Evolutionary conservation across 92 coral and sea anemone species (phyloP).

Genomic region (Phymanthus crucifer): DNA sequence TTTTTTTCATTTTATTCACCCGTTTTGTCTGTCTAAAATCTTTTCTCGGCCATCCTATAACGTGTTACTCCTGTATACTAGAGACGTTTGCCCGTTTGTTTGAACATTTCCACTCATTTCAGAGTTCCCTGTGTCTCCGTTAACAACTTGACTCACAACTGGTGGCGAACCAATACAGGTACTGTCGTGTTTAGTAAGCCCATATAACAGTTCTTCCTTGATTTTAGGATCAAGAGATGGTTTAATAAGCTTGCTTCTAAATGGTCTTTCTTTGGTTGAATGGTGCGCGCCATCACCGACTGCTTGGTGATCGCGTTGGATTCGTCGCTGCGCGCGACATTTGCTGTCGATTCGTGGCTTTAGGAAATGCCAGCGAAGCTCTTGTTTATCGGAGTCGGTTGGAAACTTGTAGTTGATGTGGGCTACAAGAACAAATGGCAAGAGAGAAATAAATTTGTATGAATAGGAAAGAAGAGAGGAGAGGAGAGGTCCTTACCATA

Average conservation of each 20-base stretch:
- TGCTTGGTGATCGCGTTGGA: conserved; percentile 82
- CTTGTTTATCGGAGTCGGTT: conserved; percentile 78
- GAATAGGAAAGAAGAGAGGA: background rate
- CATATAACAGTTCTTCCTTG: conserved; percentile 76
- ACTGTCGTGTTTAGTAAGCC: conserved; percentile 41
- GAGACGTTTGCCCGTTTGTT: background rate
- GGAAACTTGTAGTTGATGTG: conserved; percentile 95
- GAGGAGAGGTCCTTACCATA: conserved; percentile 55
- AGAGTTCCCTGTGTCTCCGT: background rate
- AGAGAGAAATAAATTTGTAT: background rate
- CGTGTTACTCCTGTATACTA: background rate
- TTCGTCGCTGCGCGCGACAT: conserved; percentile 94
- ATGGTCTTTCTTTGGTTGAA: conserved; percentile 34
- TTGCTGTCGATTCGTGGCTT: conserved; percentile 95
- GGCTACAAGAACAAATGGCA: conserved; percentile 36
- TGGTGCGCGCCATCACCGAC: conserved; percentile 36
- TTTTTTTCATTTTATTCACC: background rate
- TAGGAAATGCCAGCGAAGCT: conserved; percentile 92
- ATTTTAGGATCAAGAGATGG: conserved; percentile 54
- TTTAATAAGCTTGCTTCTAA: conserved; percentile 34
- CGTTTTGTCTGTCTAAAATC: background rate
- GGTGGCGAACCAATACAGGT: background rate
- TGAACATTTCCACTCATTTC: background rate
- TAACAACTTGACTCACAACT: background rate
- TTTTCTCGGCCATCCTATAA: background rate